Base-by-base conservation (phyloP, 2,888 invertebrate species). In the Stenoptilia bipunctidactyla region DNA sequence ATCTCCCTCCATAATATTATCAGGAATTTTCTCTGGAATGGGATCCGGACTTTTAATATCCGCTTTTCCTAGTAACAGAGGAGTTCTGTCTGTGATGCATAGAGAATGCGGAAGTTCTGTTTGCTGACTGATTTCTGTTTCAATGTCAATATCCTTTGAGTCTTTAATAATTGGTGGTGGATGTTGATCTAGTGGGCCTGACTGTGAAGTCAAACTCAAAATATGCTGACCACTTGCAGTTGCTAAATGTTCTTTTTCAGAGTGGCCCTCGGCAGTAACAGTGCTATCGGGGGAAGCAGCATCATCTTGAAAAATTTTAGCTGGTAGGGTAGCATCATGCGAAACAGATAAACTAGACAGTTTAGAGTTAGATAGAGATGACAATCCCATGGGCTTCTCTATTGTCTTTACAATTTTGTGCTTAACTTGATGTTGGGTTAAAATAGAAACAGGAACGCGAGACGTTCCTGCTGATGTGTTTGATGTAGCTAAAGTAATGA, bases 301-400 rank as follows among this genome's bases (percentile, higher is more conserved):
- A 48, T 89, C 89, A 50, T 89, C 89, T 61, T 89, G 89, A 56
- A 89, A 89, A 54, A 89, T 89, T 58, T 89, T 89, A 5, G 88
- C 88, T 0, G 89, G 89, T 13, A 89, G 66, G 6, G 85, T 86
- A 44, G 73, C 87, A 53, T 87, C 89, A 52, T 87, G 86, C 1
- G 83, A 69, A 5, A 87, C 85, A 0, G 86, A 79, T 35, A 88
- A 69, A 47, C 87, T 84, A 0, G 89, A 88, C 10, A 86, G 54
- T 48, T 86, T 87, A 0, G 86, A 65, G 45, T 80, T 80, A 2
- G 85, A 76, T 20, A 85, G 76, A 51, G 77, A 86, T 20, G 20
- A 20, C 50, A 74, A 72, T 50, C 66, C 85, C 66, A 84, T 73
- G 1, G 85, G 80, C 44, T 84, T 84, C 45, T 85, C 83, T 15